A percentile compares a stretch with the other conserved stretches of the same genome.
Evolutionary conservation across 2,797 vertebrate species (phyloP).

Genomic region (Salmo trutta): DNA sequence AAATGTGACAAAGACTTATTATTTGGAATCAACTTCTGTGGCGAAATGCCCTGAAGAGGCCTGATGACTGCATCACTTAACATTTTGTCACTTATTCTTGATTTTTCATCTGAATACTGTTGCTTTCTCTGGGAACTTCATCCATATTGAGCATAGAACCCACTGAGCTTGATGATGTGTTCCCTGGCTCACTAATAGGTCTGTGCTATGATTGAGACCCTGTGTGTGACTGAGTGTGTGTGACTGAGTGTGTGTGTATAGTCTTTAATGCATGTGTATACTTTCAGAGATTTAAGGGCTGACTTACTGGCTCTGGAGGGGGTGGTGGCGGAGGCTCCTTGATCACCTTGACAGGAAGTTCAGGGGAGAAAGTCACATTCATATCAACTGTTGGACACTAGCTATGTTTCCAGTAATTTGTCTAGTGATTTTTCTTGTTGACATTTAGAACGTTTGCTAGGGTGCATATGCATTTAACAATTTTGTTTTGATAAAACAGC

Average conservation of each 20-base stretch:
- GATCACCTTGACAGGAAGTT: constrained; percentile 79
- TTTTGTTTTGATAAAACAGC: too few relatives aligned
- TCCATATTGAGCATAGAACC: too few relatives aligned
- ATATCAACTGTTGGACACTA: neutral
- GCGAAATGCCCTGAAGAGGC: too few relatives aligned
- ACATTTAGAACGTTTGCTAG: too few relatives aligned
- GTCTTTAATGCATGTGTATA: neutral
- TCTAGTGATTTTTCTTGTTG: too few relatives aligned
- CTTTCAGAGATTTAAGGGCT: constrained; percentile 1
- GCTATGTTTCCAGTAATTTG: neutral
- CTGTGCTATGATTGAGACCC: neutral
- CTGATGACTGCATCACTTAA: too few relatives aligned
- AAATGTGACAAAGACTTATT: constrained; percentile 3
- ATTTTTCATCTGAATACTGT: too few relatives aligned
- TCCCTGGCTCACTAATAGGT: too few relatives aligned
- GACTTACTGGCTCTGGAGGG: constrained; percentile 86
- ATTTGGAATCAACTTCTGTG: neutral
- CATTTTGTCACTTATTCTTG: too few relatives aligned
- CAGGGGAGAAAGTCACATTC: constrained; percentile 11
- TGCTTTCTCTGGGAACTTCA: too few relatives aligned
- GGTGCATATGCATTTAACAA: too few relatives aligned
- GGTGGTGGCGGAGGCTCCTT: constrained; percentile 87
- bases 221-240: constrained; percentile 9
- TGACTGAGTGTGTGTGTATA: neutral
- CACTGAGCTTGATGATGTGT: too few relatives aligned